Evolutionary conservation across 2,888 invertebrate genomes (phyloP), one percentile per base, ranked within the genome.

Genomic region (Drosophila meridiana): DNA sequence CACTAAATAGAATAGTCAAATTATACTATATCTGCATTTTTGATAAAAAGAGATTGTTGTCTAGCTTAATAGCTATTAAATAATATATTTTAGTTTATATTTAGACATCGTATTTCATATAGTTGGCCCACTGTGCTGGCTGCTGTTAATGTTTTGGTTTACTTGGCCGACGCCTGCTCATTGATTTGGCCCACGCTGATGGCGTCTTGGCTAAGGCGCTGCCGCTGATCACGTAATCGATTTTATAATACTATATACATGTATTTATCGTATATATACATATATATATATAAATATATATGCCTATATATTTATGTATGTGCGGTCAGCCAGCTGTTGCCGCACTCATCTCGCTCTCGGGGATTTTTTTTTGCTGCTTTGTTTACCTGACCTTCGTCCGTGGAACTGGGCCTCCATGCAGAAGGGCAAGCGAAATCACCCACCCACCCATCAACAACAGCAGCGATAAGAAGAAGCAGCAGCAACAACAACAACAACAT

Each of bases 331-430:
- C 80, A 81, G 83, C 83, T 80, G 83, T 80, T 82, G 75, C 64
- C 72, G 59, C 66, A 72, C 68, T 65, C 55, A 48, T 58, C 45
- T 40, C 42, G 59, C 42, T 48, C 55, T 59, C 34, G 48, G 55
- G 53, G 38, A 8, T 55, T 47, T 55, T 55, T 8, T 56, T 43
- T 55, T 43, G 67, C 57, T 76, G 68, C 58, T 76, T 83, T 90
- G 87, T 88, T 90, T 87, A 88, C 90, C 89, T 87, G 87, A 87
- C 87, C 87, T 87, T 87, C 90, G 82, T 53, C 70, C 55, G 82
- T 59, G 71, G 59, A 73, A 71, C 63, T 78, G 81, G 66, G 81
- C 65, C 67, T 73, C 65, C 64, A 55, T 53, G 76, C 57, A 73
- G 70, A 84, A 86, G 81, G 76, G 83, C 80, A 78, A 59, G 63